A percentile compares a stretch with the other conserved stretches of the same genome.
Evolutionary conservation across 2,888 invertebrate species (phyloP).

Genomic region (Scaptomyza cyrtandrae): DNA sequence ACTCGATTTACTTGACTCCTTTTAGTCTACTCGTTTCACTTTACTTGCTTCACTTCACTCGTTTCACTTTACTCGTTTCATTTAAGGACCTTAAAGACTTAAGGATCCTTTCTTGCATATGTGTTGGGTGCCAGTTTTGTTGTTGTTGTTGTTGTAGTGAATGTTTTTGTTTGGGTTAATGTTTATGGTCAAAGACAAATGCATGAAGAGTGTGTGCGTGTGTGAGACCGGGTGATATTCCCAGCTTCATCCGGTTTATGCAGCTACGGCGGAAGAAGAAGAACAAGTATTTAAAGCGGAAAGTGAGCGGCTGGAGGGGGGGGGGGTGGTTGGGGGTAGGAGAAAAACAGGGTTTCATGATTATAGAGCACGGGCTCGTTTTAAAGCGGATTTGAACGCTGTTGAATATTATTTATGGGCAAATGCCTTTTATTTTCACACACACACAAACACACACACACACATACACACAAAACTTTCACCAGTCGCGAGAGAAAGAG

Average conservation of each 20-base stretch:
- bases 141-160: constrained; percentile 5
- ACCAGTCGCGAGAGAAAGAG: constrained; percentile 14
- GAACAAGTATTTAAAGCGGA: not conserved
- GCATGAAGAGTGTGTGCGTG: too few species aligned
- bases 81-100: constrained; percentile 20
- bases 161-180: constrained; percentile 35
- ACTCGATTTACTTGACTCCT: not conserved
- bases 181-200: constrained; percentile 36
- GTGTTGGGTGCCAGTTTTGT: constrained; percentile 10
- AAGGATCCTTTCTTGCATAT: constrained; percentile 12
- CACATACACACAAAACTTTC: constrained; percentile 30
- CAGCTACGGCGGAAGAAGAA: not conserved
- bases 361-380: constrained; percentile 56
- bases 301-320: not conserved
- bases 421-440: constrained; percentile 62
- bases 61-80: not conserved
- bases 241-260: constrained; percentile 27
- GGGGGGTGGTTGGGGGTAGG: not conserved
- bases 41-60: not conserved
- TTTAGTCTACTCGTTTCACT: not conserved
- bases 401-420: constrained; percentile 75
- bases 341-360: constrained; percentile 15
- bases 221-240: constrained; percentile 20
- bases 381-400: constrained; percentile 77
- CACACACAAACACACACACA: constrained; percentile 15